A percentile compares a stretch with the other conserved stretches of the same genome.
These are phyloP conservation scores for Orthosia gracilis DNA, from an alignment of 2,888 invertebrate genomes.

Conservation along the genomic window DNA sequence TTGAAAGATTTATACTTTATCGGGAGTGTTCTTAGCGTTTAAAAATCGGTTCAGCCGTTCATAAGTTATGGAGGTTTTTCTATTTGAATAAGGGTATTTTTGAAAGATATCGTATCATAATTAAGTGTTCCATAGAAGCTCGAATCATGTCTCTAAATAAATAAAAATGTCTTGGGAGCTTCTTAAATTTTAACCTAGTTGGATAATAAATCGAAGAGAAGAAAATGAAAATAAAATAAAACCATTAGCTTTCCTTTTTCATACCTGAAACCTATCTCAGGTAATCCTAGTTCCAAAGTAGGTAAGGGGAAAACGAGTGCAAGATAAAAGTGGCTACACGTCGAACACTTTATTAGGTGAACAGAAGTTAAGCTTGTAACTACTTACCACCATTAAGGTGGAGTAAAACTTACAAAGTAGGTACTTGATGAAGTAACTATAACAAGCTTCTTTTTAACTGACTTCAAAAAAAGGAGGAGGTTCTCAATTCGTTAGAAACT, in stretches of 20 bases:
- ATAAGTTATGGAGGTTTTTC: too few species aligned
- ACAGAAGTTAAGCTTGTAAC: constrained; percentile 5
- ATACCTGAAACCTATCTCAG: not conserved
- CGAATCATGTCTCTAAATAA: too few species aligned
- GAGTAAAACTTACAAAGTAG: constrained; percentile 3
- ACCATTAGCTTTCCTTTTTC: not conserved
- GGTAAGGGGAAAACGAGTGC: constrained; percentile 1
- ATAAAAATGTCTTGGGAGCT: too few species aligned
- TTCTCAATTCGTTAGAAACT: too few species aligned
- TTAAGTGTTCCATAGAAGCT: too few species aligned
- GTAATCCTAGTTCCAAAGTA: not conserved
- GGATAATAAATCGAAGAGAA: not conserved
- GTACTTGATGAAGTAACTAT: not conserved
- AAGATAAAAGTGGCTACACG: constrained; percentile 6
- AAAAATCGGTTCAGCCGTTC: too few species aligned
- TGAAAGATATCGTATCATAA: too few species aligned
- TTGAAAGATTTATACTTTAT: too few species aligned
- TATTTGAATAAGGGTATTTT: too few species aligned
- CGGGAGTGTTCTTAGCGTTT: too few species aligned
- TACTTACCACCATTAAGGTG: constrained; percentile 1
- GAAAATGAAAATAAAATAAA: not conserved
- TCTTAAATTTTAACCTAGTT: too few species aligned
- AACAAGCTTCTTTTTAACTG: not conserved
- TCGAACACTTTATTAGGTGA: constrained; percentile 11
- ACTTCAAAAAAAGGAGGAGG: too few species aligned